A percentile compares a stretch with the other conserved stretches of the same genome.
Conservation (phyloP, 2,113 vertebrate genomes). For the Rhinoderma darwinii region DNA sequence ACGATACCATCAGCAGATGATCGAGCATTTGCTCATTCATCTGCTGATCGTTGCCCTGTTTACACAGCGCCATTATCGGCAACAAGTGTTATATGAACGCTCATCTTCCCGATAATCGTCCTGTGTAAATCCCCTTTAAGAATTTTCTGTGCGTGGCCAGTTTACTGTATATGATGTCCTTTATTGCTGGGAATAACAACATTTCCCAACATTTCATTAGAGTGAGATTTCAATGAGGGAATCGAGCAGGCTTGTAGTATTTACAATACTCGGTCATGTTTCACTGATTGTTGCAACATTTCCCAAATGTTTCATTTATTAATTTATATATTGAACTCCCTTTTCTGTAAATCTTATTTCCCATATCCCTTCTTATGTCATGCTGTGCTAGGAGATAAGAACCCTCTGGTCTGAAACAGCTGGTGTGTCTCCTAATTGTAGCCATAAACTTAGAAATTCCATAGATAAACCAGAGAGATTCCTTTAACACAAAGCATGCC, state of each 20-base stretch:
- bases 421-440: slow-evolving; percentile 44
- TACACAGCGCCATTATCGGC: too few relatives aligned
- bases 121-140: too few relatives aligned
- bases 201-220: too few relatives aligned
- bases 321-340: not conserved
- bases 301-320: not conserved
- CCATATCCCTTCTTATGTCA: not conserved
- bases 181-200: too few relatives aligned
- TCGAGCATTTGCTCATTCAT: too few relatives aligned
- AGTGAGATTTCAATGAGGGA: not conserved
- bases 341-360: not conserved
- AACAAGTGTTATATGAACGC: too few relatives aligned
- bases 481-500: not conserved
- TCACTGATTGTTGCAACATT: slow-evolving; percentile 15
- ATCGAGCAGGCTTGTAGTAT: not conserved
- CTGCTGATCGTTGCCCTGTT: too few relatives aligned
- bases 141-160: too few relatives aligned
- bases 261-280: not conserved
- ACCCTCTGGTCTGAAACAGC: slow-evolving; percentile 23
- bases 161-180: too few relatives aligned
- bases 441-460: slow-evolving; percentile 49
- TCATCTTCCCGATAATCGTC: too few relatives aligned
- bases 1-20: too few relatives aligned
- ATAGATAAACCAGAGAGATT: slow-evolving; percentile 43
- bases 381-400: slow-evolving; percentile 13